phyloP scores from a whole-genome alignment of 2,888 invertebrate species.

The Meghimatium bilineatum region DNA sequence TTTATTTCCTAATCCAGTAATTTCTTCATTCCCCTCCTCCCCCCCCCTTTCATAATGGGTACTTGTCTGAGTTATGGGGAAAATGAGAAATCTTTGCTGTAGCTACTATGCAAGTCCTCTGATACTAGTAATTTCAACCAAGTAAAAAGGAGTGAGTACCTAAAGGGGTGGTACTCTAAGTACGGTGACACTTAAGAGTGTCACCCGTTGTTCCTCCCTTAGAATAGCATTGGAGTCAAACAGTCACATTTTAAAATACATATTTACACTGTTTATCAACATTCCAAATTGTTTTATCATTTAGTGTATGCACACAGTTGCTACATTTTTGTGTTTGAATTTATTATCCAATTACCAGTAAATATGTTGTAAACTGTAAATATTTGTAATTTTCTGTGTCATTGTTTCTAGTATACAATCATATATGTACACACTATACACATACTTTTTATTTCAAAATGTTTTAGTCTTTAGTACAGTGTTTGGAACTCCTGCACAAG shows the following conservation, averaged over 20 bases:
- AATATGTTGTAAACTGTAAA: not conserved
- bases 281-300: not conserved
- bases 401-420: not conserved
- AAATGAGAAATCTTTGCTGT: too few relatives aligned
- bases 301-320: not conserved
- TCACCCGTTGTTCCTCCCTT: not conserved
- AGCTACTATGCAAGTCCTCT: too few relatives aligned
- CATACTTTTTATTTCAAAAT: not conserved
- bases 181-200: too few relatives aligned
- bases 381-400: not conserved
- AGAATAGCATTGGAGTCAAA: not conserved
- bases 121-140: too few relatives aligned
- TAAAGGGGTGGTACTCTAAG: too few relatives aligned
- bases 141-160: too few relatives aligned
- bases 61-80: too few relatives aligned
- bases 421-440: not conserved
- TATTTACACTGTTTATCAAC: not conserved
- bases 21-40: too few relatives aligned
- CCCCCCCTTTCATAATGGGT: too few relatives aligned
- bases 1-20: too few relatives aligned
- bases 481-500: too few relatives aligned
- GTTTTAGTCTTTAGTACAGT: too few relatives aligned
- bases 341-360: not conserved
- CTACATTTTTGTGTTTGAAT: not conserved
- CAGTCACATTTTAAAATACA: not conserved